Conservation (phyloP, 2,888 invertebrate genomes). For the Neoitamus cyanurus region DNA sequence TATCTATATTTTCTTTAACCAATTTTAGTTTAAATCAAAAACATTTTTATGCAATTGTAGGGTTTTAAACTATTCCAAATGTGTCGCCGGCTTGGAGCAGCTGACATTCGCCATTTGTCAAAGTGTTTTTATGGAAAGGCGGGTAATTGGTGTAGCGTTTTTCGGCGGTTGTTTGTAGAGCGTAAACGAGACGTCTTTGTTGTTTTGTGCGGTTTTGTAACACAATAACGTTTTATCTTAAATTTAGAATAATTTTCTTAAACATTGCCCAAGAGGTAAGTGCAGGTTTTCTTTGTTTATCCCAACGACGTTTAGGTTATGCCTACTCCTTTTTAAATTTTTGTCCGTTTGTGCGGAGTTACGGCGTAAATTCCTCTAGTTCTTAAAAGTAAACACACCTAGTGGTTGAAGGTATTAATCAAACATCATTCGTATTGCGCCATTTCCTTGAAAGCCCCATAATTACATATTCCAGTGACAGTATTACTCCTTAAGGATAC, state of each 20-base stretch:
- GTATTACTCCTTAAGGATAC: too few relatives aligned
- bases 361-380: too few relatives aligned
- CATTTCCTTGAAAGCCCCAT: too few relatives aligned
- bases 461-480: too few relatives aligned
- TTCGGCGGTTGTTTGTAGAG: neutral
- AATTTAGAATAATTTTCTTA: neutral
- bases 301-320: neutral
- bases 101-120: neutral
- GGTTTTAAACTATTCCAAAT: neutral
- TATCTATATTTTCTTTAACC: too few relatives aligned
- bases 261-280: neutral
- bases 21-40: neutral
- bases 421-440: too few relatives aligned
- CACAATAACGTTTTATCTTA: neutral
- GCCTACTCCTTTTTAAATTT: neutral
- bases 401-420: too few relatives aligned
- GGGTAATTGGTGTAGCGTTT: neutral
- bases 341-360: neutral
- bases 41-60: neutral
- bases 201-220: neutral
- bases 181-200: neutral
- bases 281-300: neutral
- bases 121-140: neutral
- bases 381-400: too few relatives aligned
- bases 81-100: neutral